Conservation (phyloP, 2,888 invertebrate species). For the Leptopilina syphax region DNA sequence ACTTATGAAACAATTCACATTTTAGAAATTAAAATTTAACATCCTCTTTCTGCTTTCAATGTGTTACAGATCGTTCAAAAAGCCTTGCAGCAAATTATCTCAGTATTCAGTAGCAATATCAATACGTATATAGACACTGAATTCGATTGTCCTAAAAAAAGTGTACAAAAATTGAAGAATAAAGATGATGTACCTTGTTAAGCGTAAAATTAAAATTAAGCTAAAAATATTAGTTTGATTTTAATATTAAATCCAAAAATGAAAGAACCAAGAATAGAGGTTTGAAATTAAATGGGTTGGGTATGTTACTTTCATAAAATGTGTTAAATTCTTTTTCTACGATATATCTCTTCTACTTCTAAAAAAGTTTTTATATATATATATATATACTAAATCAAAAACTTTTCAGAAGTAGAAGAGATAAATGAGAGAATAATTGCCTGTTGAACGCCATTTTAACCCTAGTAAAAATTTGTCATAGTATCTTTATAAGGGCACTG, state of each 20-base stretch:
- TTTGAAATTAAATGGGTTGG: too few relatives aligned
- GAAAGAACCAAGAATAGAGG: too few relatives aligned
- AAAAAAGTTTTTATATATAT: too few relatives aligned
- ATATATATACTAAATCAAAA: neutral
- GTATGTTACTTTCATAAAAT: too few relatives aligned
- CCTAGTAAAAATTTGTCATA: too few relatives aligned
- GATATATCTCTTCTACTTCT: too few relatives aligned
- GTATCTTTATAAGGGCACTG: too few relatives aligned
- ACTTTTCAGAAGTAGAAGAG: neutral
- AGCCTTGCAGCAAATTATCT: constrained; percentile 85
- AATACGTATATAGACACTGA: constrained; percentile 85
- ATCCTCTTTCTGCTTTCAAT: constrained; percentile 76
- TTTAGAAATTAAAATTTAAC: neutral
- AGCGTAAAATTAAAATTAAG: constrained; percentile 85
- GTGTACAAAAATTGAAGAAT: constrained; percentile 79
- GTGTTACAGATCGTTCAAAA: constrained; percentile 88
- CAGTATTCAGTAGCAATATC: constrained; percentile 82
- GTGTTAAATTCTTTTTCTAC: too few relatives aligned
- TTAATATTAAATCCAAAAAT: neutral
- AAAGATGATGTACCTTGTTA: constrained; percentile 84
- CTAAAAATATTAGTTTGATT: neutral
- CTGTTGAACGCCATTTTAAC: constrained; percentile 87
- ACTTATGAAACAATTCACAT: too few relatives aligned
- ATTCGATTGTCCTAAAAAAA: constrained; percentile 78
- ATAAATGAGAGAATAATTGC: constrained; percentile 80